Percentiles rank a stretch among this genome's conserved stretches.
Conservation (phyloP, 2,888 invertebrate genomes). For the Deladenus siricidicola region DNA sequence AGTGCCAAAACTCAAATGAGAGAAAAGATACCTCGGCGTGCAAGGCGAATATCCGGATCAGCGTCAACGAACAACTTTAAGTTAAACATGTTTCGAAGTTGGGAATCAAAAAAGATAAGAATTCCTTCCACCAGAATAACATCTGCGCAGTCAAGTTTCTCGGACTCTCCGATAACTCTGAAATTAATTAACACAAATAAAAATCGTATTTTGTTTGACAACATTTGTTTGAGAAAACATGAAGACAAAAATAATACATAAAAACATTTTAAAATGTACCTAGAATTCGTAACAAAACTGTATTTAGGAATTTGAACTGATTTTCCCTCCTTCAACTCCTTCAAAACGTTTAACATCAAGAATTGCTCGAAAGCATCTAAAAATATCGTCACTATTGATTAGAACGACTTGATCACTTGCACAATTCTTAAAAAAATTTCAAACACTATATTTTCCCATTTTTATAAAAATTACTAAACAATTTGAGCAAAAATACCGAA, state of each 20-base stretch:
- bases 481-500: conserved; percentile 57
- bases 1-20: no score
- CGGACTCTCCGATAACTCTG: conserved; percentile 14
- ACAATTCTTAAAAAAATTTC: no score
- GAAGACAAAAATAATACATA: conserved; percentile 3
- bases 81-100: conserved; percentile 85
- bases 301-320: conserved; percentile 84
- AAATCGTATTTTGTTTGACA: background rate
- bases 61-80: conserved; percentile 94
- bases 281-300: conserved; percentile 80
- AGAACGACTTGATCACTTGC: background rate
- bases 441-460: no score
- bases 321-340: conserved; percentile 73
- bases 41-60: conserved; percentile 91
- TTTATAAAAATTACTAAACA: background rate
- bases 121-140: conserved; percentile 84
- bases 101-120: conserved; percentile 90
- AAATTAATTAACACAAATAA: conserved; percentile 9
- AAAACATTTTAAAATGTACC: conserved; percentile 58
- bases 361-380: conserved; percentile 81
- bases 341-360: conserved; percentile 70
- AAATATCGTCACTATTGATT: background rate
- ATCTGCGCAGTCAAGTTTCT: conserved; percentile 75
- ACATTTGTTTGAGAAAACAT: conserved; percentile 1
- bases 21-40: conserved; percentile 88